Evolutionary conservation across 1,140 invertebrate species (phyloP), one percentile per base, ranked within the genome.

Genomic region (Catajapyx aquilonaris): DNA sequence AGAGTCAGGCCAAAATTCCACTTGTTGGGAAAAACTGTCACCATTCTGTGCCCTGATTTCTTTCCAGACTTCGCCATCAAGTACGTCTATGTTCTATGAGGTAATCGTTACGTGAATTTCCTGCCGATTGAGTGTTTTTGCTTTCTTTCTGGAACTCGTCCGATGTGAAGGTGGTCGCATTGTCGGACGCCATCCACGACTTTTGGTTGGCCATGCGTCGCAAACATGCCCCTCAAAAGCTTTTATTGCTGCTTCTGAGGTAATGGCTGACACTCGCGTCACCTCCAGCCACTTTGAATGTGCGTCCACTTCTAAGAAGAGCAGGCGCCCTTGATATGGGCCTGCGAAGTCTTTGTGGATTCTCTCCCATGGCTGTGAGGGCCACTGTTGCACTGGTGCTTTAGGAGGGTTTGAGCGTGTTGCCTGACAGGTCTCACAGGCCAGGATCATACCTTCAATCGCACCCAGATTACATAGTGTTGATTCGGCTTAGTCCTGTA

Each of bases 241-340:
- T 17, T 28, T 20, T n/a, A 18, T 34, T 13, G 31, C 30, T 19
- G 40, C 37, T 19, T 28, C 23, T 9, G 23, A 28, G 13, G 23
- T 28, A 9, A 28, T 7, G 13, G 7, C 23, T 20, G 19, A 7
- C 9, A 18, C 30, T 25, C 33, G 16, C 5, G 31, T 25, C 11
- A 60, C 48, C 36, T 62, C 53, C 11, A 46, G 44, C 55, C 55
- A 62, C 38, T 57, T 60, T 0, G 53, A 52, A 40, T 48, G 42
- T 7, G 53, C 45, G 39, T 61, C 57, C 10, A 46, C 32, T 13
- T 9, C 7, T 28, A 28, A 13, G 13, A 28, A 28, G 23, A 28
- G 13, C 7, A 13, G 7, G 23, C 13, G 23, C 13, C 23, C 23
- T 28, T 9, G 23, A 28, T 9, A 28, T 13, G 23, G 38, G 19